Evolutionary conservation across 2,113 vertebrate genomes (phyloP).

Genomic region (Cettia cetti): DNA sequence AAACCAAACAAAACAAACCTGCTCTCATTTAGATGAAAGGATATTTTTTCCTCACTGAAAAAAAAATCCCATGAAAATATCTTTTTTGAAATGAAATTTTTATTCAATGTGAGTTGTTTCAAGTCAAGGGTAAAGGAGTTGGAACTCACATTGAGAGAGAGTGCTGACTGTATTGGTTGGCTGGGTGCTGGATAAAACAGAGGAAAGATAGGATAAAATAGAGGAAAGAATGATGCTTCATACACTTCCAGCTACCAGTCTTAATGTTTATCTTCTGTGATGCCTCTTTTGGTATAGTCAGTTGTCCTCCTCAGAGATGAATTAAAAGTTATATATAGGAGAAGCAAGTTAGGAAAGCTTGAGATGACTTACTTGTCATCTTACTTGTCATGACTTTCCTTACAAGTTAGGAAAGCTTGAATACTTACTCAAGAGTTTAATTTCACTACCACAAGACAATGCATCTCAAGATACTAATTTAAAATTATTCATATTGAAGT

Average conservation of each 20-base stretch:
- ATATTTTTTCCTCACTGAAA: background rate
- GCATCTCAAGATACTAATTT: background rate
- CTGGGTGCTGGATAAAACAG: background rate
- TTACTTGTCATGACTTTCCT: background rate
- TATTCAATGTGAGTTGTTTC: background rate
- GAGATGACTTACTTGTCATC: background rate
- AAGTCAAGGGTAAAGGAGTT: background rate
- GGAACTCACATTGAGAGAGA: background rate
- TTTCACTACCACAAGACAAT: background rate
- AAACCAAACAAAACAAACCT: background rate
- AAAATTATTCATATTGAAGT: background rate
- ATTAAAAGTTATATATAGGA: background rate
- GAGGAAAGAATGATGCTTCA: background rate
- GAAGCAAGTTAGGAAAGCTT: background rate
- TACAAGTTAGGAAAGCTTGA: background rate
- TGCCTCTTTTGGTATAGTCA: background rate
- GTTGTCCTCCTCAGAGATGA: background rate
- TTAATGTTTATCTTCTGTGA: background rate
- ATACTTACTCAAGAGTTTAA: background rate
- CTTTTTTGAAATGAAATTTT: background rate
- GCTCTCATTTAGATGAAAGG: background rate
- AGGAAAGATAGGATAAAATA: background rate
- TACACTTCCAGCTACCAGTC: background rate
- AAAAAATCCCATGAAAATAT: background rate
- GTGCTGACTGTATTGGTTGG: accelerated